Conservation (phyloP, 2,113 vertebrate genomes). For the Mormoops blainvillei region DNA sequence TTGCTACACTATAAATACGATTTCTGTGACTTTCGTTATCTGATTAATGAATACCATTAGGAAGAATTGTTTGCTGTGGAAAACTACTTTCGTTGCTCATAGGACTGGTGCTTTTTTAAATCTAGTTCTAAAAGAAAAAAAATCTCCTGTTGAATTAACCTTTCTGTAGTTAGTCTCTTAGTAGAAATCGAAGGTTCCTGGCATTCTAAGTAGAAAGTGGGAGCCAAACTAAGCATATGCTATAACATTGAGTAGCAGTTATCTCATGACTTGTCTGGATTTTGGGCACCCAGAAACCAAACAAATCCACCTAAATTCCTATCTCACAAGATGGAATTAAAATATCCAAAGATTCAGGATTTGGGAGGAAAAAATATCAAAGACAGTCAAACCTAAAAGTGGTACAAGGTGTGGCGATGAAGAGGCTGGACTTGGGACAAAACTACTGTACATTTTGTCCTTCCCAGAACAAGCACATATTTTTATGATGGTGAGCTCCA, state of each 20-base stretch:
- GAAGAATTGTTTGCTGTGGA: not conserved
- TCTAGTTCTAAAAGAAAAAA: not conserved
- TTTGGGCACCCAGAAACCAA: not conserved
- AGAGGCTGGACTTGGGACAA: not conserved
- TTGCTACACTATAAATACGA: not conserved
- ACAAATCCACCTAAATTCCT: not conserved
- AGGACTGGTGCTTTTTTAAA: not conserved
- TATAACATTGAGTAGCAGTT: not conserved
- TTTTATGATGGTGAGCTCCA: not conserved
- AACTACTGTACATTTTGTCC: not conserved
- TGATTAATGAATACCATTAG: not conserved
- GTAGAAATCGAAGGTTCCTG: not conserved
- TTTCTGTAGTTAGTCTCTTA: not conserved
- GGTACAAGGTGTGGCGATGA: not conserved
- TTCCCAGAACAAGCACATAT: not conserved
- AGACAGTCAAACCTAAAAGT: not conserved
- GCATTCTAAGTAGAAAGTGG: not conserved
- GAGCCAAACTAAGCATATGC: not conserved
- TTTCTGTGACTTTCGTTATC: not conserved
- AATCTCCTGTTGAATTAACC: not conserved
- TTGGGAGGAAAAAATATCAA: not conserved
- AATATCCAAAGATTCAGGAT: slow-evolving; percentile 1
- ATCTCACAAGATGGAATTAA: not conserved
- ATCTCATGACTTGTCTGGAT: not conserved
- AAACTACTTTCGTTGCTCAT: not conserved